Evolutionary conservation across 2,113 vertebrate species (phyloP).

Genomic region (Morphnarchus princeps): DNA sequence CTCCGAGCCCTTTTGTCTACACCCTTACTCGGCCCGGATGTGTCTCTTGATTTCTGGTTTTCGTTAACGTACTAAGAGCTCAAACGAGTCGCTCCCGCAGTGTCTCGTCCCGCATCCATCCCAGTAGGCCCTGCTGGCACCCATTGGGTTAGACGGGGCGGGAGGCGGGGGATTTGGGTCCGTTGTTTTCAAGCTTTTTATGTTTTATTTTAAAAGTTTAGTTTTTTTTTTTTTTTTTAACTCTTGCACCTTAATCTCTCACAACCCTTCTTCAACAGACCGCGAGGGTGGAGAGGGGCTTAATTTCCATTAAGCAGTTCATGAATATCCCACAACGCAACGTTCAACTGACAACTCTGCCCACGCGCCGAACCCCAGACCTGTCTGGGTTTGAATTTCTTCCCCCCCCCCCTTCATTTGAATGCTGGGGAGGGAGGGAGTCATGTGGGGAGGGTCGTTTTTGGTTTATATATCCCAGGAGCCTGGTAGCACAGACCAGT

Average conservation of each 20-base stretch:
- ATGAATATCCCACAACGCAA: neutral
- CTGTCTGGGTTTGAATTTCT: neutral
- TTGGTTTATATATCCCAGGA: constrained; percentile 42
- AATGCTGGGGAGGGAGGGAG: constrained; percentile 9
- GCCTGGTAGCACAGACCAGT: constrained; percentile 55
- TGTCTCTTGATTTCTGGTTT: constrained; percentile 34
- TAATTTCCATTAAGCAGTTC: neutral
- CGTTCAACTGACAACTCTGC: neutral
- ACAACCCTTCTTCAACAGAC: constrained; percentile 25
- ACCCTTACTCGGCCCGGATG: neutral
- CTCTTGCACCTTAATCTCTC: constrained; percentile 68
- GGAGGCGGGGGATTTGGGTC: neutral
- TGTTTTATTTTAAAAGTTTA: neutral
- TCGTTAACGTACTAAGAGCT: neutral
- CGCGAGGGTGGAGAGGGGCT: constrained; percentile 9
- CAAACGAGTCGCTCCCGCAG: neutral
- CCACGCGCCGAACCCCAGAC: neutral
- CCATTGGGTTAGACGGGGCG: neutral
- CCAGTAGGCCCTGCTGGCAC: rapidly evolving
- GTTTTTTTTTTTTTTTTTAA: neutral
- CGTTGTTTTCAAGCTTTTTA: constrained; percentile 13
- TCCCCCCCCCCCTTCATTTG: neutral
- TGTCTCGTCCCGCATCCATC: neutral
- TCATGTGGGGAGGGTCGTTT: neutral
- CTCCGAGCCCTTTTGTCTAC: neutral